A percentile compares a stretch with the other conserved stretches of the same genome.
These are phyloP conservation scores for Onthophagus taurus DNA, from an alignment of 1,140 invertebrate species.

Conservation along the genomic window DNA sequence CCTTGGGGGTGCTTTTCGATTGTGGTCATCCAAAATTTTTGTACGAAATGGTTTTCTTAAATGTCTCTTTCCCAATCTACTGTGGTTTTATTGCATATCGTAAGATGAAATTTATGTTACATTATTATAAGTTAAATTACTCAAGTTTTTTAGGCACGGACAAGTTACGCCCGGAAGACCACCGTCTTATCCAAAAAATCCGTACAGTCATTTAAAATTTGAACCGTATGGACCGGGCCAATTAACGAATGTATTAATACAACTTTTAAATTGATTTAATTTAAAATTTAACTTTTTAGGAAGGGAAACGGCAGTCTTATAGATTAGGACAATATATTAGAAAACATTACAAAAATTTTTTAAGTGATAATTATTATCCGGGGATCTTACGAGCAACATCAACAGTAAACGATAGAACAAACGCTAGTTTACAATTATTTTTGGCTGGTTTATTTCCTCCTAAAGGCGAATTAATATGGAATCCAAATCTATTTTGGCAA, in stretches of 20 bases:
- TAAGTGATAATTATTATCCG: slow-evolving; percentile 47
- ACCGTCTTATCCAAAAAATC: slow-evolving; percentile 19
- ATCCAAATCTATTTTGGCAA: slow-evolving; percentile 43
- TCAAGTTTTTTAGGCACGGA: slow-evolving; percentile 20
- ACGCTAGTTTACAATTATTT: slow-evolving; percentile 46
- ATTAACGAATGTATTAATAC: slow-evolving; percentile 19
- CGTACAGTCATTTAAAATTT: slow-evolving; percentile 11
- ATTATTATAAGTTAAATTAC: not conserved
- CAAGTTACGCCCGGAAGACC: slow-evolving; percentile 14
- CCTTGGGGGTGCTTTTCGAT: too few relatives aligned
- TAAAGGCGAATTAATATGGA: slow-evolving; percentile 34
- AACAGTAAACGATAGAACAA: slow-evolving; percentile 44
- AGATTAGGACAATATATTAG: slow-evolving; percentile 51
- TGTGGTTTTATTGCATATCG: not conserved
- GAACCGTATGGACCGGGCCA: slow-evolving; percentile 14
- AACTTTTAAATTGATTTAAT: too few relatives aligned
- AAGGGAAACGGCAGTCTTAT: slow-evolving; percentile 51
- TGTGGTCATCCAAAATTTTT: too few relatives aligned
- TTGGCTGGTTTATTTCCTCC: slow-evolving; percentile 47
- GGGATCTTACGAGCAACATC: slow-evolving; percentile 39
- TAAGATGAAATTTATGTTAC: not conserved
- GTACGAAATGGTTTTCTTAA: too few relatives aligned
- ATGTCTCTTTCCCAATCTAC: too few relatives aligned
- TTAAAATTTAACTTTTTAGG: slow-evolving; percentile 36
- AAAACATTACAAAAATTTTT: slow-evolving; percentile 48